Conservation (phyloP, 2,113 vertebrate species). For the Heloderma charlesbogerti region DNA sequence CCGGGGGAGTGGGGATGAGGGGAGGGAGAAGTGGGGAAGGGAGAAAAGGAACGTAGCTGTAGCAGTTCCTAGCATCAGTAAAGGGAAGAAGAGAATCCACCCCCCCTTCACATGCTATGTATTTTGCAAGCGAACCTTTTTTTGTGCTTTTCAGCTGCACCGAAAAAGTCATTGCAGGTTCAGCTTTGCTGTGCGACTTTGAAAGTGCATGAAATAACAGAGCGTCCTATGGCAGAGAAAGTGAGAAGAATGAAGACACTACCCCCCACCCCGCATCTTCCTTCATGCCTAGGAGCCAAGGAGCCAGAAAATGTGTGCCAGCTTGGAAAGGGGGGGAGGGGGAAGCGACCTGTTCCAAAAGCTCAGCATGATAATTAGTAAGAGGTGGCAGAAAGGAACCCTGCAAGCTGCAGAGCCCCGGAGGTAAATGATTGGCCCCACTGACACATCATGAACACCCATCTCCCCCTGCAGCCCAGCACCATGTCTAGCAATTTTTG, state of each 20-base stretch:
- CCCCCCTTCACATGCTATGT: conserved; percentile 57
- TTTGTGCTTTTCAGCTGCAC: conserved; percentile 57
- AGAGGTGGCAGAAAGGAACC: neutral
- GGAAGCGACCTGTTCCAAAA: neutral
- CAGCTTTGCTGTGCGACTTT: neutral
- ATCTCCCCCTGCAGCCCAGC: neutral
- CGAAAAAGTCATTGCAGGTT: conserved; percentile 47
- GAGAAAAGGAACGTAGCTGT: too few species aligned
- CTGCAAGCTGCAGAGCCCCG: neutral
- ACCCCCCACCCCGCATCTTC: neutral
- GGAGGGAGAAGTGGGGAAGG: neutral
- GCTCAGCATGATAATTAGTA: too few species aligned
- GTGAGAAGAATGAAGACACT: neutral
- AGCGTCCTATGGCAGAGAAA: neutral
- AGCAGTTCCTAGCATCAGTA: conserved; percentile 45
- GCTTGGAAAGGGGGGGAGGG: neutral
- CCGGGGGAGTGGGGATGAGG: neutral
- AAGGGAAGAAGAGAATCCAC: conserved; percentile 58
- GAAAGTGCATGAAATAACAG: neutral
- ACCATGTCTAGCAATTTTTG: neutral
- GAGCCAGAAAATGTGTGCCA: neutral
- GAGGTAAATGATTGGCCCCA: neutral
- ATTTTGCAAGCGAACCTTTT: conserved; percentile 64
- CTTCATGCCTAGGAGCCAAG: neutral
- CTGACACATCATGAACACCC: neutral